phyloP scores from a whole-genome alignment of 2,113 vertebrate genomes.

The Phoenicopterus ruber region DNA sequence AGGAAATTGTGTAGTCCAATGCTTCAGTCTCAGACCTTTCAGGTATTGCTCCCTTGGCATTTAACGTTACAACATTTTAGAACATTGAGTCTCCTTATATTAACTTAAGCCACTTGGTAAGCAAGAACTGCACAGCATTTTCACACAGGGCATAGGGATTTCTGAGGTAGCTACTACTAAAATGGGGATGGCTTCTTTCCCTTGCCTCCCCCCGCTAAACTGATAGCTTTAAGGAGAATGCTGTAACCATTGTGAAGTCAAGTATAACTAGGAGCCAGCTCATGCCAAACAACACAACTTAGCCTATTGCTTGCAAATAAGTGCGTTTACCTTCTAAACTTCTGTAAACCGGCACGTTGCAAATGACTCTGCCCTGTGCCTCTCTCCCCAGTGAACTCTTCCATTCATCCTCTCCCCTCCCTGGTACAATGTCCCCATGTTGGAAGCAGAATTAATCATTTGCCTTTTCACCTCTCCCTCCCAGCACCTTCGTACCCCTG shows the following conservation, averaged over 20 bases:
- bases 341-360: background rate
- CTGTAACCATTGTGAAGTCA: background rate
- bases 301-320: background rate
- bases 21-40: conserved; percentile 46
- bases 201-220: background rate
- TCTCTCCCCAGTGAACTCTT: background rate
- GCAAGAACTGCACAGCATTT: background rate
- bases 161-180: background rate
- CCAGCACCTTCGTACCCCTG: background rate
- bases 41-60: conserved; percentile 63
- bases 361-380: background rate
- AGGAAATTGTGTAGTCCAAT: conserved; percentile 62
- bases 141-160: background rate
- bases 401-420: background rate
- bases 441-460: background rate
- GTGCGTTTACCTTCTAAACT: background rate
- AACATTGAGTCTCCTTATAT: background rate
- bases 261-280: background rate
- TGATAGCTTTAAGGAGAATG: background rate
- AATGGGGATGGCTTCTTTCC: background rate
- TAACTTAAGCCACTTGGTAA: conserved; percentile 39
- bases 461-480: background rate
- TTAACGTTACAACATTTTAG: too few relatives aligned
- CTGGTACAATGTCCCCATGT: background rate
- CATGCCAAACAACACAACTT: background rate